Conservation (phyloP, 1,140 invertebrate species). For the Drosophila prosaltans region DNA sequence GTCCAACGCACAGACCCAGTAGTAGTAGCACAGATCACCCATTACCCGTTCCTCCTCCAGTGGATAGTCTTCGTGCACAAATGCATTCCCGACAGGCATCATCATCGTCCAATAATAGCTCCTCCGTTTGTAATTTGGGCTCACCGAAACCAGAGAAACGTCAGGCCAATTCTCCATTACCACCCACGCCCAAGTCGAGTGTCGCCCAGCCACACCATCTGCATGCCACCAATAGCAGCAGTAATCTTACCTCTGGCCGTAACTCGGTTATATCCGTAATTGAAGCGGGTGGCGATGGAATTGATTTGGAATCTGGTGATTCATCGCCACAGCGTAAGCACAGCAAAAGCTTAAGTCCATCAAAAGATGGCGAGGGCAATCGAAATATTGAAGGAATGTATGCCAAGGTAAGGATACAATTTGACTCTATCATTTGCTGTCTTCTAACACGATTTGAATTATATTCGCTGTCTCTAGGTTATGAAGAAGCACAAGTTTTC, state of each 20-base stretch:
- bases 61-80: slow-evolving; percentile 77
- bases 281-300: slow-evolving; percentile 63
- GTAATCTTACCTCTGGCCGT: slow-evolving; percentile 80
- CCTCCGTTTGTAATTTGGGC: slow-evolving; percentile 88
- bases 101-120: slow-evolving; percentile 90
- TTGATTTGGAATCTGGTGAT: slow-evolving; percentile 74
- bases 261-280: slow-evolving; percentile 82
- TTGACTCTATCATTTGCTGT: not conserved
- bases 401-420: slow-evolving; percentile 87
- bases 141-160: slow-evolving; percentile 93
- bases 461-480: slow-evolving; percentile 46
- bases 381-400: slow-evolving; percentile 92
- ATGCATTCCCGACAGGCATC: slow-evolving; percentile 85
- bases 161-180: slow-evolving; percentile 92
- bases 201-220: slow-evolving; percentile 55
- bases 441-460: not conserved
- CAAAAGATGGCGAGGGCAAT: slow-evolving; percentile 89
- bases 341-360: slow-evolving; percentile 84
- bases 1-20: slow-evolving; percentile 36
- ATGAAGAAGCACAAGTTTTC: slow-evolving; percentile 82
- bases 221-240: slow-evolving; percentile 63
- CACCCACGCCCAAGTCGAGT: slow-evolving; percentile 87
- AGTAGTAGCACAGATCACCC: slow-evolving; percentile 51
- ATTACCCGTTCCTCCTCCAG: slow-evolving; percentile 68
- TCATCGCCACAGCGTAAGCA: slow-evolving; percentile 73